Percentiles rank a stretch among this genome's conserved stretches.
Evolutionary conservation across 37 sponge, comb jelly and placozoan species (phyloP).

Genomic region (Halisarca cf. caerulea): DNA sequence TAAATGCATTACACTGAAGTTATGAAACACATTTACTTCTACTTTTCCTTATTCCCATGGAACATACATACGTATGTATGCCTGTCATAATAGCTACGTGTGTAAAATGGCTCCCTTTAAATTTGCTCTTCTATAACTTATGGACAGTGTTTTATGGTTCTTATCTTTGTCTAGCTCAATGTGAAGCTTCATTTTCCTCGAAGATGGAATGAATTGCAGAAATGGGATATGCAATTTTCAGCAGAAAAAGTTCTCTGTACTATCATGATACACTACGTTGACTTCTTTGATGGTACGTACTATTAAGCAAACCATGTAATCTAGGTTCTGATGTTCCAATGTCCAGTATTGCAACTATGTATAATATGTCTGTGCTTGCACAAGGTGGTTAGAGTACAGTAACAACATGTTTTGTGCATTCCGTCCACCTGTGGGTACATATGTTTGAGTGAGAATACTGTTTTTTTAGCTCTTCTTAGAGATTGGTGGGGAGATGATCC

Average conservation of each 20-base stretch:
- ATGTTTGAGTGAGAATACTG: no score
- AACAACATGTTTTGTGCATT: no score
- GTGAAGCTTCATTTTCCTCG: slow-evolving; percentile 68
- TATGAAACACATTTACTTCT: no score
- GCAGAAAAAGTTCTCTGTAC: slow-evolving; percentile 33
- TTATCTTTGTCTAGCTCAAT: neutral
- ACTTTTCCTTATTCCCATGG: neutral
- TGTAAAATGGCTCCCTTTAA: neutral
- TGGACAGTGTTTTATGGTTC: neutral
- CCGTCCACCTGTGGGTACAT: no score
- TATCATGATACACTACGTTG: slow-evolving; percentile 76
- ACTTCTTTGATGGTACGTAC: slow-evolving; percentile 72
- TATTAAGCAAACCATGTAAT: no score
- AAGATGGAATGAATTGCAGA: slow-evolving; percentile 77
- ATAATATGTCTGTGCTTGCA: no score
- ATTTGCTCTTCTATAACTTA: neutral
- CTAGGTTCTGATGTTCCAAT: no score
- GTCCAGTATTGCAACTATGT: no score
- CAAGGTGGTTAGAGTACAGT: no score
- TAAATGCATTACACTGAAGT: no score
- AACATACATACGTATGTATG: neutral
- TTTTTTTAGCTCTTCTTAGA: slow-evolving; percentile 55
- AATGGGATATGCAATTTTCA: slow-evolving; percentile 70
- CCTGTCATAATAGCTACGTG: neutral
- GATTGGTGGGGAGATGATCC: slow-evolving; percentile 74